Evolutionary conservation across 2,888 invertebrate species (phyloP).

Genomic region (Odontocolon sp.): DNA sequence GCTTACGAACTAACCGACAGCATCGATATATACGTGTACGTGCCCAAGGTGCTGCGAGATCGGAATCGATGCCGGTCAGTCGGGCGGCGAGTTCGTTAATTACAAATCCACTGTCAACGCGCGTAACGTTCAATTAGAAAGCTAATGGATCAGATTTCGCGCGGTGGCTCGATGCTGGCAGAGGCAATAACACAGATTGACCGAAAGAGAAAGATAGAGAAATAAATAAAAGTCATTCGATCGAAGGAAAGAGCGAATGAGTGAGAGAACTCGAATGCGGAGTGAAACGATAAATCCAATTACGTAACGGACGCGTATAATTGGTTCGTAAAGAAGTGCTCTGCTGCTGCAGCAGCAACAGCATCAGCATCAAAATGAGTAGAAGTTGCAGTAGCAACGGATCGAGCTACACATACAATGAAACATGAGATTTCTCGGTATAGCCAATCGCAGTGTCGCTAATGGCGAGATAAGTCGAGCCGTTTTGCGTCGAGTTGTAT

Average conservation of each 20-base stretch:
- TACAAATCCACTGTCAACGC: slow-evolving; percentile 72
- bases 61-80: slow-evolving; percentile 43
- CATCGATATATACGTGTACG: background rate
- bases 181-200: slow-evolving; percentile 29
- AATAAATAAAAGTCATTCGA: slow-evolving; percentile 8
- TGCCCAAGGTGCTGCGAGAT: slow-evolving; percentile 36
- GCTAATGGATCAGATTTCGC: slow-evolving; percentile 74
- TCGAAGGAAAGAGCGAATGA: slow-evolving; percentile 1
- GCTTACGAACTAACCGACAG: background rate
- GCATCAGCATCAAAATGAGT: background rate
- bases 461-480: slow-evolving; percentile 63
- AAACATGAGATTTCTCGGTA: slow-evolving; percentile 61
- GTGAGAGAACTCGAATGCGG: slow-evolving; percentile 32
- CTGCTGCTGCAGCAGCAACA: background rate
- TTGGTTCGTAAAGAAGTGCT: slow-evolving; percentile 68
- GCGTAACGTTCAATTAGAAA: slow-evolving; percentile 75
- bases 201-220: background rate
- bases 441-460: slow-evolving; percentile 55
- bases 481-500: slow-evolving; percentile 38
- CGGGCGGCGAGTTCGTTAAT: slow-evolving; percentile 68
- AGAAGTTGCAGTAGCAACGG: slow-evolving; percentile 7
- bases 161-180: slow-evolving; percentile 34
- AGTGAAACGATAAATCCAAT: slow-evolving; percentile 70
- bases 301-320: slow-evolving; percentile 70
- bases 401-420: slow-evolving; percentile 15